Evolutionary conservation across 2,888 invertebrate genomes (phyloP).

Genomic region (Drosophila cognata): DNA sequence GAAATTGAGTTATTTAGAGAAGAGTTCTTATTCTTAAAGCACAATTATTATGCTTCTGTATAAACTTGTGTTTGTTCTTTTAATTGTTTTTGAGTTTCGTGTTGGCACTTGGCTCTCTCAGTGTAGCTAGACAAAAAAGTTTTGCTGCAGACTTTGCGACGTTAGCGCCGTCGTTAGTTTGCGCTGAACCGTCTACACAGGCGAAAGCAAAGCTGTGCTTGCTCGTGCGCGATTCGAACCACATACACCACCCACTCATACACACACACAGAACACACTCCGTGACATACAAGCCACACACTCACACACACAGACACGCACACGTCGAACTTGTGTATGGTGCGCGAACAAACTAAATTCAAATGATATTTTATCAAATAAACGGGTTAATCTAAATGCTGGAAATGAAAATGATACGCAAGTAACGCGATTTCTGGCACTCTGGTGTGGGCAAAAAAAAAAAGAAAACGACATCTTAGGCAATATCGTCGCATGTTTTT

Average conservation of each 20-base stretch:
- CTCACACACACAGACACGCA: constrained; percentile 26
- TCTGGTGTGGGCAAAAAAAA: constrained; percentile 17
- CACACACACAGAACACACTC: constrained; percentile 49
- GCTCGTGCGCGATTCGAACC: constrained; percentile 64
- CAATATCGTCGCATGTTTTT: constrained; percentile 66
- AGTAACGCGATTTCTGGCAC: constrained; percentile 34
- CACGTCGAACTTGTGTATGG: constrained; percentile 37
- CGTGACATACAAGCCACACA: constrained; percentile 43
- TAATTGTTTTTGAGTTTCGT: neutral
- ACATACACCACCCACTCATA: constrained; percentile 59
- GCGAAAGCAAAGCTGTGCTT: constrained; percentile 65
- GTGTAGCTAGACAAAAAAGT: constrained; percentile 38
- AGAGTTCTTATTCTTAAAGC: neutral
- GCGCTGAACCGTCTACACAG: constrained; percentile 64
- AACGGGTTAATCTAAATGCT: constrained; percentile 3
- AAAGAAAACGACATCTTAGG: constrained; percentile 20
- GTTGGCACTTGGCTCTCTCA: neutral
- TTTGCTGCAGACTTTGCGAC: constrained; percentile 63
- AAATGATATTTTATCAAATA: constrained; percentile 22
- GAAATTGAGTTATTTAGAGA: neutral
- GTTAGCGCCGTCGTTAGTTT: constrained; percentile 57
- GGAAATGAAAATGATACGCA: constrained; percentile 34
- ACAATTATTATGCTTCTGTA: neutral
- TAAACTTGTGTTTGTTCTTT: neutral
- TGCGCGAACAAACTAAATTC: constrained; percentile 32